Base-by-base conservation (phyloP, 2,888 invertebrate species). In the Hirtodrosophila trivittata region DNA sequence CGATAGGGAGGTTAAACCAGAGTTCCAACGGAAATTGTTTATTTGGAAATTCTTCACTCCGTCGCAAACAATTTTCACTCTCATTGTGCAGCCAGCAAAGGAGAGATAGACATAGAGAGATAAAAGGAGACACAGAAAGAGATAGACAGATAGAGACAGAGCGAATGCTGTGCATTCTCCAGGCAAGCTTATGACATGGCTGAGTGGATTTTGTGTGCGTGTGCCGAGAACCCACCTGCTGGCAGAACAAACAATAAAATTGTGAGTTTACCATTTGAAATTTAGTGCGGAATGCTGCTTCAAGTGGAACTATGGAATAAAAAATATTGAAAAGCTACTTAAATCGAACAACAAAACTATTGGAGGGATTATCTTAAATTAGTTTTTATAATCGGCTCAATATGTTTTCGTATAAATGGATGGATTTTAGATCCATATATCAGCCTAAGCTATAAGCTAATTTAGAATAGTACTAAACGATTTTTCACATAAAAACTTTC, bases 11-110 rank as follows among this genome's bases (percentile, higher is more conserved):
- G 57, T 50, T 41, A 35, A 70, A 46, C 35, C 57, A 67, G 43
- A 68, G 65, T 25, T 65, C 26, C 21, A 63, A 28, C 73, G 73
- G 65, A 75, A 68, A 75, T 76, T 64, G 67, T 75, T 72, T 72
- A 62, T 64, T 64, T 66, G 59, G 57, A 67, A 67, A 67, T 75
- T 75, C 70, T 56, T 75, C 42, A 66, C 51, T 69, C 35, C 35
- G 43, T 41, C 69, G 75, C 59, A 75, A 66, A 66, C 70, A 69
- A 58, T 75, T 69, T 69, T 66, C 65, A 42, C 12, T 57, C 49
- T 64, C 46, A 55, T 65, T 57, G 39, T 41, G 32, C n/a, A 28
- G 26, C 7, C 1, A 8, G 3, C 12, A 33, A 18, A 14, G 1
- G 3, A n/a, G 6, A 30, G 5, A 9, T 35, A 12, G 33, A 41